These are phyloP conservation scores for Triplophysa tibetana DNA, from an alignment of 2,113 vertebrate species.

Conservation along the genomic window DNA sequence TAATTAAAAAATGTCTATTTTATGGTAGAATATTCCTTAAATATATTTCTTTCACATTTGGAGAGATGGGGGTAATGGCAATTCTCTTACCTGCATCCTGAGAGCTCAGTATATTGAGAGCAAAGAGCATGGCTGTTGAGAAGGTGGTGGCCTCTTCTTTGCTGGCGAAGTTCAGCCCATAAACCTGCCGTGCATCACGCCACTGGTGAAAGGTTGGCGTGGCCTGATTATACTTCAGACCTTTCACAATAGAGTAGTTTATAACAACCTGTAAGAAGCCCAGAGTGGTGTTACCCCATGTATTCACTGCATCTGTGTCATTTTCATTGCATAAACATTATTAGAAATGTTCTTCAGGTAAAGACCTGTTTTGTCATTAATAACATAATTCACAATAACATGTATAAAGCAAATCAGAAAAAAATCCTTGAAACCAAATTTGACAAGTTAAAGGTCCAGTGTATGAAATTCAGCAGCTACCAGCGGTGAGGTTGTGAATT, in stretches of 20 bases:
- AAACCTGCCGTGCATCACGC: conserved; percentile 96
- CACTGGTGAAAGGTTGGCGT: conserved; percentile 99
- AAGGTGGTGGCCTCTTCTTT: conserved; percentile 98
- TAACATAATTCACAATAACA: no score
- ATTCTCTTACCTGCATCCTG: conserved; percentile 88
- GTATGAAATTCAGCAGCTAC: no score
- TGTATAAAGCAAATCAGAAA: no score
- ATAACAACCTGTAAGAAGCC: conserved; percentile 88
- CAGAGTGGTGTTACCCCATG: background rate
- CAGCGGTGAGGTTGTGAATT: no score
- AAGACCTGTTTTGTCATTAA: background rate
- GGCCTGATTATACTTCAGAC: conserved; percentile 98
- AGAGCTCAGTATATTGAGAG: conserved; percentile 95
- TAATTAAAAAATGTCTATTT: no score
- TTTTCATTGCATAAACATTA: background rate
- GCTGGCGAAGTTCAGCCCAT: conserved; percentile 97
- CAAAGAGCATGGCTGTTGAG: conserved; percentile 97
- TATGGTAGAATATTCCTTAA: background rate
- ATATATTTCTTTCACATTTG: background rate
- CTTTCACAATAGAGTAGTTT: conserved; percentile 99
- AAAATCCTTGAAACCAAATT: no score
- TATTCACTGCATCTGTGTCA: background rate
- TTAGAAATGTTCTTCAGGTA: background rate
- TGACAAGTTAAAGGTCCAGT: no score
- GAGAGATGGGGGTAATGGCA: background rate